These are phyloP conservation scores for Tenebrosternarchus preto DNA, from an alignment of 2,113 vertebrate genomes.

Conservation along the genomic window DNA sequence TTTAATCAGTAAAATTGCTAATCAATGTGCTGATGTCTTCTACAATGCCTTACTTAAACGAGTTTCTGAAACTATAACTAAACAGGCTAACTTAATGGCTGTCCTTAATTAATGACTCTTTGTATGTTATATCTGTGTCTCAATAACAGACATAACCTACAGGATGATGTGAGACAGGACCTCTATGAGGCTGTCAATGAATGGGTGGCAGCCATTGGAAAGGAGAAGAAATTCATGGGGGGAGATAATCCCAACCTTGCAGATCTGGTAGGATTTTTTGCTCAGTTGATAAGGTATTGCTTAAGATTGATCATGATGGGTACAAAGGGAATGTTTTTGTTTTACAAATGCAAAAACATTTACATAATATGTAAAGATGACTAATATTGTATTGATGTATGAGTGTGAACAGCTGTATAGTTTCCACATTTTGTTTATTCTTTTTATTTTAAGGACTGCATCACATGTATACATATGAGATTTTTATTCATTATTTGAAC, in stretches of 20 bases:
- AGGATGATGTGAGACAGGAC: slow-evolving; percentile 87
- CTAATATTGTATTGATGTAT: no score
- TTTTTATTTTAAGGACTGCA: no score
- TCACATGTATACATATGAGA: no score
- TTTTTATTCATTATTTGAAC: neutral
- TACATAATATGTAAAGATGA: no score
- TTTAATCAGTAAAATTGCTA: no score
- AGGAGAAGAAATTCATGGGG: slow-evolving; percentile 88
- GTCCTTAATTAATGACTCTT: neutral
- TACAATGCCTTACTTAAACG: neutral
- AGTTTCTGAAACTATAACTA: no score
- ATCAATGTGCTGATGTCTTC: neutral
- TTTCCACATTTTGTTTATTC: no score
- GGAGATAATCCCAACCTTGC: slow-evolving; percentile 89
- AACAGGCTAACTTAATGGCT: neutral
- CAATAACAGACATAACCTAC: slow-evolving; percentile 82
- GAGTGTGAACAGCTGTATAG: no score
- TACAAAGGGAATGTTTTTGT: no score
- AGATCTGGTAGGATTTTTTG: slow-evolving; percentile 82
- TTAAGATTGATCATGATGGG: no score
- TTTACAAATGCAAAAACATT: no score
- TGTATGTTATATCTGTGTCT: neutral
- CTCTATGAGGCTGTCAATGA: slow-evolving; percentile 88
- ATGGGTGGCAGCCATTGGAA: slow-evolving; percentile 90
- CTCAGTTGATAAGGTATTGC: no score